Conservation (phyloP, 1,140 invertebrate genomes). For the Nomia melanderi region DNA sequence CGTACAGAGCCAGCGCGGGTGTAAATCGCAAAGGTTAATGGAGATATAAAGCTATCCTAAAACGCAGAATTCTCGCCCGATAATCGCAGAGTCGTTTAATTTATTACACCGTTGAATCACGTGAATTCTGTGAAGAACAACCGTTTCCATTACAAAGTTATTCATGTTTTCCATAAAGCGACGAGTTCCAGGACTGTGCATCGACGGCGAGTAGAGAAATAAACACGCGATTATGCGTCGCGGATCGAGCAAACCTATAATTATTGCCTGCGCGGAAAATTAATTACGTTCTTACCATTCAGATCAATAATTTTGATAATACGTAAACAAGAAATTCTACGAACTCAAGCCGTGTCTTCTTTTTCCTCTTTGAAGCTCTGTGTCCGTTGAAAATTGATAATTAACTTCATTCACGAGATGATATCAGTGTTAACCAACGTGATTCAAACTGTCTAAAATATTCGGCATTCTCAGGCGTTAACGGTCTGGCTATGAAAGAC, state of each 20-base stretch:
- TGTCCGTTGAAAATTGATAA: neutral
- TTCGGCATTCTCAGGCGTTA: too few species aligned
- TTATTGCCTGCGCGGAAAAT: slow-evolving; percentile 7
- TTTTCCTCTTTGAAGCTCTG: neutral
- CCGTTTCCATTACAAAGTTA: neutral
- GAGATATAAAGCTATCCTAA: slow-evolving; percentile 1
- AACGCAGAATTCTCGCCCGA: neutral
- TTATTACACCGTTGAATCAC: neutral
- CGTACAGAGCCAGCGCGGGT: neutral
- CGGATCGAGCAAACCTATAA: neutral
- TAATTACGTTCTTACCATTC: slow-evolving; percentile 5
- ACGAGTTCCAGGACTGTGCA: too few species aligned
- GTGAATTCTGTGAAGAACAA: neutral
- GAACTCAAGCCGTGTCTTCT: too few species aligned
- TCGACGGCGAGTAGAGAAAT: neutral
- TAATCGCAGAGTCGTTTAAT: neutral
- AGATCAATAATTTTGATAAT: slow-evolving; percentile 12
- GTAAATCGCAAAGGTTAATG: neutral
- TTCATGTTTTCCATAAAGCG: neutral
- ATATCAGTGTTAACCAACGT: neutral
- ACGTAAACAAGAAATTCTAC: neutral
- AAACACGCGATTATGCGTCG: neutral
- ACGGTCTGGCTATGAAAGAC: neutral
- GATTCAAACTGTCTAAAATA: too few species aligned
- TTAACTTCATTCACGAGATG: neutral